These are phyloP conservation scores for Pseudomugil tenellus DNA, from an alignment of 2,797 vertebrate genomes.

Conservation along the genomic window DNA sequence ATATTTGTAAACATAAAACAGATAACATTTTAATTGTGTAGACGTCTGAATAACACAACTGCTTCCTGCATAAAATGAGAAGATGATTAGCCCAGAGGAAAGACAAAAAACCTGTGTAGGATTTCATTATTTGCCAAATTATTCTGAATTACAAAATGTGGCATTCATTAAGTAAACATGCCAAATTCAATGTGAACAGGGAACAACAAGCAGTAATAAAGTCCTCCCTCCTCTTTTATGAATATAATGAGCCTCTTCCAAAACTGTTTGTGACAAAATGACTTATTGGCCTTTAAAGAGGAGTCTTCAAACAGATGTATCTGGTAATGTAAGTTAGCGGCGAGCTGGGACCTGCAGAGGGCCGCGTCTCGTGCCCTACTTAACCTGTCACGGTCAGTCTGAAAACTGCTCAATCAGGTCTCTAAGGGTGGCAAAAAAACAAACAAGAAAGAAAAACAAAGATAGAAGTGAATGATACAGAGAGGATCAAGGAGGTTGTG, in stretches of 20 bases:
- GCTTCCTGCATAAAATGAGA: slow-evolving; percentile 35
- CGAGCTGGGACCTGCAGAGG: slow-evolving; percentile 42
- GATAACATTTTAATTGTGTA: slow-evolving; percentile 23
- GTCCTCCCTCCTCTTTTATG: slow-evolving; percentile 13
- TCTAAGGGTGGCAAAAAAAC: slow-evolving; percentile 24
- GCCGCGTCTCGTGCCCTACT: slow-evolving; percentile 52
- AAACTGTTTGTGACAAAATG: slow-evolving; percentile 48
- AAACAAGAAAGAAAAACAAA: slow-evolving; percentile 17
- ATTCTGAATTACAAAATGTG: slow-evolving; percentile 48
- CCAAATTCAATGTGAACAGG: slow-evolving; percentile 30
- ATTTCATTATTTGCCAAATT: slow-evolving; percentile 52
- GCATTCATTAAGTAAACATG: slow-evolving; percentile 45
- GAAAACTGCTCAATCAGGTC: slow-evolving; percentile 62
- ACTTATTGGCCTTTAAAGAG: slow-evolving; percentile 55
- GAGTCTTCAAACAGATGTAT: slow-evolving; percentile 64
- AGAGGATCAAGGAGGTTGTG: slow-evolving; percentile 37
- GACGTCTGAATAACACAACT: slow-evolving; percentile 32
- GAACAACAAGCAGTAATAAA: slow-evolving; percentile 17
- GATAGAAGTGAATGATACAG: slow-evolving; percentile 57
- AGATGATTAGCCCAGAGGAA: slow-evolving; percentile 49
- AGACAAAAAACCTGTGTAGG: slow-evolving; percentile 40
- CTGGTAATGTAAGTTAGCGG: slow-evolving; percentile 66
- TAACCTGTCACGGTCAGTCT: slow-evolving; percentile 61
- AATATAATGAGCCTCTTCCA: slow-evolving; percentile 20
- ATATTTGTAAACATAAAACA: slow-evolving; percentile 16